Evolutionary conservation across 2,113 vertebrate species (phyloP), one percentile per base, ranked within the genome.

Genomic region (Copsychus sechellarum): DNA sequence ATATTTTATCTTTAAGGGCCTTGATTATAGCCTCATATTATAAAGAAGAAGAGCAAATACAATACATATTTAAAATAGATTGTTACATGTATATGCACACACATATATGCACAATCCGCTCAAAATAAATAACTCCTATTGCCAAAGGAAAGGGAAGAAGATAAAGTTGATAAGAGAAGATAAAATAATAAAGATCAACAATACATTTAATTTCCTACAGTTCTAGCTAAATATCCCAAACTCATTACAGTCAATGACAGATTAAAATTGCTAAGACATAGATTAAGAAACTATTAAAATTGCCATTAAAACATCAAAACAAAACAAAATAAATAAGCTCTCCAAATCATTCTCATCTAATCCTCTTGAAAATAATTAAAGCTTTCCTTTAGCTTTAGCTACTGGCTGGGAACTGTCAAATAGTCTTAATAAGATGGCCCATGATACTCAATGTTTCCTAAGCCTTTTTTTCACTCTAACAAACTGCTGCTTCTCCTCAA

Each of bases 261-360:
- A 88, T 96, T 83, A 83, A 94, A 96, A 78, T 74, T 77, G 36
- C 88, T 91, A 56, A 94, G 45, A 95, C 47, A 61, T 61, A 93
- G 85, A 93, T 93, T 95, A 88, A 88, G 93, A 92, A 88, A 92
- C 93, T 92, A 92, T 92, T 94, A 78, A 90, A 94, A 94, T 78
- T 60, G 70, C 81, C 79, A 89, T 92, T 93, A 88, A 94, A 95
- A 70, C 71, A 76, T 82, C 91, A 88, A 87, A 94, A 84, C 81
- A 91, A 94, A 89, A 65, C 81, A 86, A 90, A 92, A 92, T 85
- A 93, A 96, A 86, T 92, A 93, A 96, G 93, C 82, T 84, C 71
- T 66, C 51, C 82, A 83, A 93, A 95, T 88, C 90, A 92, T 90
- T 90, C 67, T 88, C 56, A 88, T 94, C 88, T 95, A 96, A 96